phyloP scores from a whole-genome alignment of 2,888 invertebrate genomes.

The Xestia c-nigrum region DNA sequence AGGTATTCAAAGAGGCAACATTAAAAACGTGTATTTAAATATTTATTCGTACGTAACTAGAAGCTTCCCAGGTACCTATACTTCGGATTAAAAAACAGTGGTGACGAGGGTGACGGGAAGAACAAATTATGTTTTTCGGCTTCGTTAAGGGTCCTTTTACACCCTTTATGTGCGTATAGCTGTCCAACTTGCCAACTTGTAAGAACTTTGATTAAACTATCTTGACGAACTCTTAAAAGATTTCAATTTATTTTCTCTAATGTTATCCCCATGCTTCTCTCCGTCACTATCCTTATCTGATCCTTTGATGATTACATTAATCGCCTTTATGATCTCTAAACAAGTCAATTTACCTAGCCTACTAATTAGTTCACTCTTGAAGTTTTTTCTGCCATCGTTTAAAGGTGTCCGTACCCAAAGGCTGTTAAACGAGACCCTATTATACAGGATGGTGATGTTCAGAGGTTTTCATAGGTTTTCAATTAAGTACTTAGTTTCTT shows the following conservation, averaged over 20 bases:
- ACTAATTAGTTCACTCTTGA: not conserved
- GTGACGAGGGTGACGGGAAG: not conserved
- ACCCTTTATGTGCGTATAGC: not conserved
- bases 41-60: not conserved
- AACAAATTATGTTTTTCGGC: not conserved
- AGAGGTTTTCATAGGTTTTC: too few relatives aligned
- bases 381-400: not conserved
- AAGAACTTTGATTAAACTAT: constrained; percentile 12
- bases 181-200: not conserved
- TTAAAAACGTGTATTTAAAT: not conserved
- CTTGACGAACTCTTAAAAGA: too few relatives aligned
- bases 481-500: too few relatives aligned
- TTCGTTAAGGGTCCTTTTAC: not conserved
- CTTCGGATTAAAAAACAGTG: not conserved
- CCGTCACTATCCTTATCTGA: not conserved
- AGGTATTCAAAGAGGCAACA: not conserved
- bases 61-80: not conserved
- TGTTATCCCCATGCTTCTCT: not conserved
- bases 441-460: too few relatives aligned
- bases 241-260: constrained; percentile 3
- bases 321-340: not conserved
- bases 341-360: not conserved
- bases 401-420: too few relatives aligned
- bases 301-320: not conserved
- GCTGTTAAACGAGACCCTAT: too few relatives aligned